These are phyloP conservation scores for Bombus pascuorum DNA, from an alignment of 1,140 invertebrate genomes.

Conservation along the genomic window DNA sequence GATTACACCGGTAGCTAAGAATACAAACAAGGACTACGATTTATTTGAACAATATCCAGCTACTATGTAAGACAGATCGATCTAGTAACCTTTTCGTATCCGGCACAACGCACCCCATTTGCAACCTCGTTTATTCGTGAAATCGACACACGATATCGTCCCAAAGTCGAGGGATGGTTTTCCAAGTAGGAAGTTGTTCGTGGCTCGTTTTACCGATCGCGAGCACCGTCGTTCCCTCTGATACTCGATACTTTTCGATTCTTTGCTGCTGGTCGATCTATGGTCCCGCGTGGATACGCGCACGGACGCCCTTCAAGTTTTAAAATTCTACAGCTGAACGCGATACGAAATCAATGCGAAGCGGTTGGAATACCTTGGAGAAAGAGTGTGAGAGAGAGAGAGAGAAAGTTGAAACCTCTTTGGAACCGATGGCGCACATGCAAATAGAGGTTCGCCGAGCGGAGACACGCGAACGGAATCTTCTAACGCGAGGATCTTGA, in stretches of 20 bases:
- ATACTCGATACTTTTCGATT: constrained; percentile 65
- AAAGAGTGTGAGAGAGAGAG: neutral
- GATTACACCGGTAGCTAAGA: neutral
- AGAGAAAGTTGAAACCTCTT: constrained; percentile 2
- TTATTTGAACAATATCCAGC: neutral
- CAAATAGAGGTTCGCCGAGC: constrained; percentile 18
- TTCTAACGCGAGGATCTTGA: constrained; percentile 1
- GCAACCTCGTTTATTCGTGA: neutral
- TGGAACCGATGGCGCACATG: constrained; percentile 29
- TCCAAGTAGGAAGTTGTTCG: constrained; percentile 29
- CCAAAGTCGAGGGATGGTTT: neutral
- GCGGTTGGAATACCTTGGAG: constrained; percentile 40
- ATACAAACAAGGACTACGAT: neutral
- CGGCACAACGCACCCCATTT: neutral
- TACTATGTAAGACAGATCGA: neutral
- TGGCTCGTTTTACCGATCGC: constrained; percentile 61
- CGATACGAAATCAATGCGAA: constrained; percentile 74
- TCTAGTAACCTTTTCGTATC: neutral
- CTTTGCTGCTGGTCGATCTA: neutral
- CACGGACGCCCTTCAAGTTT: constrained; percentile 69
- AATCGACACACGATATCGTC: constrained; percentile 24
- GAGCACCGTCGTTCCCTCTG: constrained; percentile 54
- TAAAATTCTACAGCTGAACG: constrained; percentile 68
- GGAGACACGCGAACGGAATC: constrained; percentile 54
- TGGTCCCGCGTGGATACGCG: neutral